Evolutionary conservation across 1,140 invertebrate genomes (phyloP).

Genomic region (Bacillus rossius): DNA sequence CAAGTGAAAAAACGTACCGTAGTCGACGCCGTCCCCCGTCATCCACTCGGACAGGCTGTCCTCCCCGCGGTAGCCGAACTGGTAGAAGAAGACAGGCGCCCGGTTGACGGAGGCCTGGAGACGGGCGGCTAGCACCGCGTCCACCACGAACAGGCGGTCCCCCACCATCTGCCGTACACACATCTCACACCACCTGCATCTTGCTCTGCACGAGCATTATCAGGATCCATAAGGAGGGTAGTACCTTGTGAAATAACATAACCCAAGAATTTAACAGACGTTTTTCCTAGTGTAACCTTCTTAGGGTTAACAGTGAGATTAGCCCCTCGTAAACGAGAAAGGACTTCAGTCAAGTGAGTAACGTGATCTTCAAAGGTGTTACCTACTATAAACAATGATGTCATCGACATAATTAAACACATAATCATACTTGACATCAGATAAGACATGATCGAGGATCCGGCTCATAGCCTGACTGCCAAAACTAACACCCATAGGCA

Average conservation of each 20-base stretch:
- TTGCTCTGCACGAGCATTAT: not conserved
- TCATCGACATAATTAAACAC: too few species aligned
- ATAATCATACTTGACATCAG: too few species aligned
- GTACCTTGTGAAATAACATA: too few species aligned
- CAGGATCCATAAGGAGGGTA: too few species aligned
- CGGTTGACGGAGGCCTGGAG: constrained; percentile 16
- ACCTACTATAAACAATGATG: not conserved
- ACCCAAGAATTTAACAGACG: too few species aligned
- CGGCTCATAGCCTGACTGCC: too few species aligned
- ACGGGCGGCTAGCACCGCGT: constrained; percentile 18
- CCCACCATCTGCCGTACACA: constrained; percentile 20
- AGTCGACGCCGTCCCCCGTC: constrained; percentile 42
- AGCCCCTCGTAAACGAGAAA: too few species aligned
- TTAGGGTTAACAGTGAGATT: too few species aligned
- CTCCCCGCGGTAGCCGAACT: constrained; percentile 23
- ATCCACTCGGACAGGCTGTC: constrained; percentile 41
- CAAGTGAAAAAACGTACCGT: too few species aligned
- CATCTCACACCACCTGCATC: not conserved
- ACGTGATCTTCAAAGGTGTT: not conserved
- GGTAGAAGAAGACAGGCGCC: constrained; percentile 25
- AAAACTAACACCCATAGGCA: not conserved
- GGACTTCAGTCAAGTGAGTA: too few species aligned
- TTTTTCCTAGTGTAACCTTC: too few species aligned
- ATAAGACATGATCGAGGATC: too few species aligned
- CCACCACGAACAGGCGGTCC: constrained; percentile 24